Percentiles rank a stretch among this genome's conserved stretches.
Evolutionary conservation across 2,113 vertebrate genomes (phyloP).

Genomic region (Tachuris rubrigastra): DNA sequence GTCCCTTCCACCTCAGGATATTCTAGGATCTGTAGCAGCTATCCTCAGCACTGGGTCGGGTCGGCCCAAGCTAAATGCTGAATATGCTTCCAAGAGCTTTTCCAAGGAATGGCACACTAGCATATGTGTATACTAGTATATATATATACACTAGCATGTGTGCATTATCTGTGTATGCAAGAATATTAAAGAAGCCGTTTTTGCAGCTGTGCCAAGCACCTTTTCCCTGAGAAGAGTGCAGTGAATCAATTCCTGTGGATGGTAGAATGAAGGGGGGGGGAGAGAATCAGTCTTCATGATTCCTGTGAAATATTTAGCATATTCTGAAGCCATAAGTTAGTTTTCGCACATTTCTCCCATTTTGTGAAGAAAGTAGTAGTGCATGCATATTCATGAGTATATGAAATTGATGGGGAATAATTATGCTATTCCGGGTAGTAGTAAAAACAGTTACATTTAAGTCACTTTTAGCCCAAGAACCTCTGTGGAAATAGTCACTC

Average conservation of each 20-base stretch:
- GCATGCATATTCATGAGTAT: conserved; percentile 16
- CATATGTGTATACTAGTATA: neutral
- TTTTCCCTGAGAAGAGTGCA: neutral
- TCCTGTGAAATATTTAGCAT: conserved; percentile 17
- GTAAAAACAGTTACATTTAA: conserved; percentile 26
- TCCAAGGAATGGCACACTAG: neutral
- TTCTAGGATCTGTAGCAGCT: neutral
- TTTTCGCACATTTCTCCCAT: conserved; percentile 21
- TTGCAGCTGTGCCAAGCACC: neutral
- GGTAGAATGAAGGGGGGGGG: fast-evolving
- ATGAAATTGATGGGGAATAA: conserved; percentile 28
- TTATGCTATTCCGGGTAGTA: neutral
- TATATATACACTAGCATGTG: too few species aligned
- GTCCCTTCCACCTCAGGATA: neutral
- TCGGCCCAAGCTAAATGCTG: neutral
- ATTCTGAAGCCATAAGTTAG: conserved; percentile 30
- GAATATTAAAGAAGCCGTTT: neutral
- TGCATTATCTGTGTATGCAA: neutral
- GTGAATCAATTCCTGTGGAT: neutral
- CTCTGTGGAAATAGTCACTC: neutral
- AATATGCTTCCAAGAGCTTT: neutral
- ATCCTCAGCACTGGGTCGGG: neutral
- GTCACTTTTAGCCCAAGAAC: conserved; percentile 13
- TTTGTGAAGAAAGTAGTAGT: neutral
- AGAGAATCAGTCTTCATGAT: neutral